Evolutionary conservation across 2,113 vertebrate genomes (phyloP).

Genomic region (Todiramphus chloris): DNA sequence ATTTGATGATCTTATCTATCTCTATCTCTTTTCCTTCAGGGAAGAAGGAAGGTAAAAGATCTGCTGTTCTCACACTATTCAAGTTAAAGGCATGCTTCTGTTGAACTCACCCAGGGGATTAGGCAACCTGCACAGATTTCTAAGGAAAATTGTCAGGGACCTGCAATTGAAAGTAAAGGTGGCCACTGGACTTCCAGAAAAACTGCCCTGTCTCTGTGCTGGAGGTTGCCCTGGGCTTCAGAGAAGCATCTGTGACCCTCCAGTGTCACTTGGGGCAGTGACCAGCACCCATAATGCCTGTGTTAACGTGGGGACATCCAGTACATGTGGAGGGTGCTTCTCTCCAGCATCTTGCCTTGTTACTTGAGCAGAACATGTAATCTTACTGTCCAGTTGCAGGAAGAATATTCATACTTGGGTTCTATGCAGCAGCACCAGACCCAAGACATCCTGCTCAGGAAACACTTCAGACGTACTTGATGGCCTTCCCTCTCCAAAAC

Average conservation of each 20-base stretch:
- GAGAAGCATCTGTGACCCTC: neutral
- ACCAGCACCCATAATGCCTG: neutral
- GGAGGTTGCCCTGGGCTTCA: neutral
- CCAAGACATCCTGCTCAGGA: neutral
- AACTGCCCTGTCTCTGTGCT: neutral
- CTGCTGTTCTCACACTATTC: neutral
- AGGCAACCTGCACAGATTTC: neutral
- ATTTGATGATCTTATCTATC: neutral
- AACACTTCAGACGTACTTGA: neutral
- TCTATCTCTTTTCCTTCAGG: neutral
- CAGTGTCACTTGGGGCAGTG: neutral
- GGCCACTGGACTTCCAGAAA: rapidly evolving
- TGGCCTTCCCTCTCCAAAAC: neutral
- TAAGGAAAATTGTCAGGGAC: neutral
- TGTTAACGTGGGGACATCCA: neutral
- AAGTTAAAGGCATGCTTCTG: neutral
- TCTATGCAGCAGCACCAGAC: neutral
- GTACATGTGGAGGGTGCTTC: neutral
- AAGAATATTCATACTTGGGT: neutral
- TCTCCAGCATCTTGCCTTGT: neutral
- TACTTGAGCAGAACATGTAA: rapidly evolving
- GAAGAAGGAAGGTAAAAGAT: neutral
- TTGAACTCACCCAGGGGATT: neutral
- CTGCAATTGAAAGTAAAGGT: neutral
- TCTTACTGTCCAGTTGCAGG: neutral